Percentiles rank a stretch among this genome's conserved stretches.
Evolutionary conservation across 2,113 vertebrate genomes (phyloP).

Genomic region (Rafetus swinhoei): DNA sequence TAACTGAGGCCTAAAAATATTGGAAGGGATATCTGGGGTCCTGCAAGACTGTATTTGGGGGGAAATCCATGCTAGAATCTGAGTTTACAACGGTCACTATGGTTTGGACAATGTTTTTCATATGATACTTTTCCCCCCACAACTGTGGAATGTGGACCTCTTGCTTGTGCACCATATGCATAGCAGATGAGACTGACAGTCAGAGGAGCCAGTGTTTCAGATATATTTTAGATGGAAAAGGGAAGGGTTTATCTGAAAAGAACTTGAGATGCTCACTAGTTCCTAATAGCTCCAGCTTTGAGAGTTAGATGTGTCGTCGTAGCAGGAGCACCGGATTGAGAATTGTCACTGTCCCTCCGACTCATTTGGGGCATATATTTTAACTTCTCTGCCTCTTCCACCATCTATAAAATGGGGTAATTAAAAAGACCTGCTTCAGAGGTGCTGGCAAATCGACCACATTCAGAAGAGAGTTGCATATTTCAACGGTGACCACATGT

Average conservation of each 20-base stretch:
- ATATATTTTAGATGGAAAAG: not conserved
- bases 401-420: not conserved
- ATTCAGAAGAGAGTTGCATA: not conserved
- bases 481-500: not conserved
- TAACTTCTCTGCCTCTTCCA: not conserved
- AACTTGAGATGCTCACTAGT: not conserved
- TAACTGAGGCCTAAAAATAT: not conserved
- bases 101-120: not conserved
- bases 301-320: not conserved
- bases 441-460: not conserved
- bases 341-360: not conserved
- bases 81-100: slow-evolving; percentile 43
- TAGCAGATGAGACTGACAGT: not conserved
- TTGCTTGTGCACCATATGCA: not conserved
- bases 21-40: not conserved
- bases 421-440: not conserved
- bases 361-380: not conserved
- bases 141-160: not conserved
- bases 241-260: not conserved
- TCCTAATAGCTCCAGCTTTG: not conserved
- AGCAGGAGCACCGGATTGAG: not conserved
- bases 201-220: not conserved
- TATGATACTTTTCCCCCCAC: not conserved
- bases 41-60: slow-evolving; percentile 33
- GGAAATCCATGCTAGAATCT: slow-evolving; percentile 59